A percentile compares a stretch with the other conserved stretches of the same genome.
phyloP scores from a whole-genome alignment of 2,797 vertebrate genomes.

The Melanotaenia nigrans region DNA sequence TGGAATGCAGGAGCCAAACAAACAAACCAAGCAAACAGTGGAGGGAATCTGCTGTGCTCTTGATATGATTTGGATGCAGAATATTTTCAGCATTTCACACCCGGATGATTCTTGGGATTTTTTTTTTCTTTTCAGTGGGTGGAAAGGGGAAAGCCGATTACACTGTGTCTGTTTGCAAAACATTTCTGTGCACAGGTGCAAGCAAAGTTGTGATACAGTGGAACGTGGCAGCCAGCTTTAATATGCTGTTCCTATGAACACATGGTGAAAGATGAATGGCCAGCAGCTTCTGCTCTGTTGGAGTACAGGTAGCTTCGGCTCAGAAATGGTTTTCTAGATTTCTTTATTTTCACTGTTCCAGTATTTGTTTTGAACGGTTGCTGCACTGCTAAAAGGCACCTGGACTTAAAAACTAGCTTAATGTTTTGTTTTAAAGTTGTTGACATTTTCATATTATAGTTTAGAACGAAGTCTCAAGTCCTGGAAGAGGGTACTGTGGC shows the following conservation, averaged over 20 bases:
- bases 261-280: constrained; percentile 4
- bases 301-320: constrained; percentile 4
- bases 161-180: constrained; percentile 18
- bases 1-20: constrained; percentile 56
- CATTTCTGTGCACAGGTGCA: constrained; percentile 15
- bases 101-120: constrained; percentile 61
- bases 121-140: constrained; percentile 35
- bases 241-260: constrained; percentile 1
- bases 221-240: constrained; percentile 1
- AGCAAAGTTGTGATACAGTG: constrained; percentile 30
- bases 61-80: constrained; percentile 65
- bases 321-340: too few relatives aligned
- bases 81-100: constrained; percentile 68
- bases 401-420: too few relatives aligned
- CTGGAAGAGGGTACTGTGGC: too few relatives aligned
- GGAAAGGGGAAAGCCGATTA: constrained; percentile 65
- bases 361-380: too few relatives aligned
- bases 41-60: constrained; percentile 51
- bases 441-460: too few relatives aligned
- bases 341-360: too few relatives aligned
- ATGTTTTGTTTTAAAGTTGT: too few relatives aligned
- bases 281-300: constrained; percentile 32
- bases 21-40: constrained; percentile 56
- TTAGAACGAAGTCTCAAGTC: too few relatives aligned
- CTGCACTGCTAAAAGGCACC: too few relatives aligned